Evolutionary conservation across 2,797 vertebrate genomes (phyloP), one percentile per base, ranked within the genome.

Genomic region (Hypotaenidia okinawae): DNA sequence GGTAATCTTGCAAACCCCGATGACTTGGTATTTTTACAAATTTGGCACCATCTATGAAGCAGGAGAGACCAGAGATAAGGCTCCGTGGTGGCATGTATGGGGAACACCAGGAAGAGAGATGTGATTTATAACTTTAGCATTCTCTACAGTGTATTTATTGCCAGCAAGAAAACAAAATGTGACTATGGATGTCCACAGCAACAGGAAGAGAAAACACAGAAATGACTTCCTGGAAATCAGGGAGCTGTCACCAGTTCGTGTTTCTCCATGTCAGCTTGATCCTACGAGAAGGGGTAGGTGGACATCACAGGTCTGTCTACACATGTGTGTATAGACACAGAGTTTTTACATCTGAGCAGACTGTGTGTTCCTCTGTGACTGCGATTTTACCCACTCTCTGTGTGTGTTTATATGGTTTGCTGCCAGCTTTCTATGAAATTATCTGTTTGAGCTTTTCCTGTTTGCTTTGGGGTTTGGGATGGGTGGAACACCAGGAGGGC

Each of bases 281-380:
- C 35, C 35, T 39, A 5, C 0, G 0, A 4, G 25, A n/a, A 16
- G 1, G 33, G 41, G 21, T 25, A n/a, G 58, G 17, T n/a, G 24
- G 24, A 16, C 1, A 1, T 43, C 13, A n/a, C 9, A 35, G 32
- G 22, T 24, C 25, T 66, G 39, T 72, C 43, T 13, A 0, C 17
- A 16, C 39, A 15, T 2, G 0, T 7, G 8, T 32, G 5, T 25
- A 3, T 6, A 11, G 3, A 49, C 33, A 3, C 45, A 1, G 21
- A 3, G 0, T 25, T 5, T 4, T 23, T 17, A 16, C 2, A 3
- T 19, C 19, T 45, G 49, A n/a, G 18, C 3, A 2, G 32, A 49
- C 6, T 17, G 35, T 0, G 1, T 32, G 30, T 49, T 92, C 52
- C 49, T 37, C 22, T 8, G 23, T 8, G 23, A 35, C 28, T 68